Percentiles rank a stretch among this genome's conserved stretches.
Conservation (phyloP, 2,888 invertebrate species). For the Holacanthella duospinosa region DNA sequence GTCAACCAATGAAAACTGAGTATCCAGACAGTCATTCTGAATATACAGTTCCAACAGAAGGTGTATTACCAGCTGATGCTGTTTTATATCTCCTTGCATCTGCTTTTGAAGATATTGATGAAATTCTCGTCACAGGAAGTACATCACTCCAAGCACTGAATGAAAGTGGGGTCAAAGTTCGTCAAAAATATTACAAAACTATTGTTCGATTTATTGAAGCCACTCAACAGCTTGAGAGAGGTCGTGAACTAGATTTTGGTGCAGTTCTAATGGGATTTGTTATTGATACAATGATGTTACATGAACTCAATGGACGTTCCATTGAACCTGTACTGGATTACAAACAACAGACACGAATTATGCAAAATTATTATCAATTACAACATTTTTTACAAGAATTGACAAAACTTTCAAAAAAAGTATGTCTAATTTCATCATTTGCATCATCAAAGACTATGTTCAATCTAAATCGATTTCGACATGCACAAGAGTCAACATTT, state of each 20-base stretch:
- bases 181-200: not conserved
- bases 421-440: constrained; percentile 4
- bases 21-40: not conserved
- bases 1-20: not conserved
- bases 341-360: not conserved
- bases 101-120: constrained; percentile 1
- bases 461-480: not conserved
- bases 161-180: constrained; percentile 1
- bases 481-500: not conserved
- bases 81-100: not conserved
- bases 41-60: not conserved
- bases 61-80: not conserved
- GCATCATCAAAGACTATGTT: not conserved
- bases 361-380: not conserved
- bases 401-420: not conserved
- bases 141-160: not conserved
- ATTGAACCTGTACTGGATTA: not conserved
- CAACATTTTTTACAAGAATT: not conserved
- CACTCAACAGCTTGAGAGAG: constrained; percentile 1
- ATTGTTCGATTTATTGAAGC: not conserved
- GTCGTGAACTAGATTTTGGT: constrained; percentile 16
- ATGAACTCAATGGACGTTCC: not conserved
- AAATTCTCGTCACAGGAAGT: not conserved
- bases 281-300: not conserved
- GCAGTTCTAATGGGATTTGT: constrained; percentile 13